Base-by-base conservation (phyloP, 1,140 invertebrate genomes). In the Psix sp. region DNA sequence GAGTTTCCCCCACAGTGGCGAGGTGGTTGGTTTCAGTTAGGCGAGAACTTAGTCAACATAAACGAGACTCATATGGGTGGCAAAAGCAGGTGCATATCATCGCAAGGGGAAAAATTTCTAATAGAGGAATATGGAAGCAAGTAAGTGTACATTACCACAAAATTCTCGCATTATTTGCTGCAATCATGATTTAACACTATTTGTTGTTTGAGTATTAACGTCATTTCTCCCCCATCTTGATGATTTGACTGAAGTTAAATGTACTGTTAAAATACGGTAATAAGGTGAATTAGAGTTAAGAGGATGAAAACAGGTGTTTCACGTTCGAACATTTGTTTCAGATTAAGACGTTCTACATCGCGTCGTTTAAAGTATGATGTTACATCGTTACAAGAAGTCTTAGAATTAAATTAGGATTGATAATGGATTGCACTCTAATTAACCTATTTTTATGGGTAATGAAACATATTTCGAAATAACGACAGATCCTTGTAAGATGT, bases 11-110 rank as follows among this genome's bases (percentile, higher is more conserved):
- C 88, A 29, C 86, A 89, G 67, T 94, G 93, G 93, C 89, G 91
- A 16, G 93, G 94, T 21, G 88, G 88, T 33, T 94, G 93, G 93
- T 94, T 94, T 85, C 93, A 93, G 84, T 92, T 92, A 2, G 93
- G 93, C 13, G 86, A 87, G 13, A 89, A 89, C 7, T 87, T 90
- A 18, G 90, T 94, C 52, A 87, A 88, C 48, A 92, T 95, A 82
- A 92, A 93, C 82, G 87, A 89, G 13, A 91, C 91, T 16, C 88
- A 90, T 82, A 92, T 94, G 80, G 91, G 91, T 67, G 90, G 88
- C 68, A 95, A 94, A 85, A 93, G 93, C 13, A 89, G 91, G 73
- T 95, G 94, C 83, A 89, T 91, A 3, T 91, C 92, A 56, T 88
- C 88, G 13, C 89, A 91, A 33, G 90, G 89, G 21, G 92, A 94